Evolutionary conservation across 2,888 invertebrate species (phyloP).

Genomic region (Acanthoscelides obtectus): DNA sequence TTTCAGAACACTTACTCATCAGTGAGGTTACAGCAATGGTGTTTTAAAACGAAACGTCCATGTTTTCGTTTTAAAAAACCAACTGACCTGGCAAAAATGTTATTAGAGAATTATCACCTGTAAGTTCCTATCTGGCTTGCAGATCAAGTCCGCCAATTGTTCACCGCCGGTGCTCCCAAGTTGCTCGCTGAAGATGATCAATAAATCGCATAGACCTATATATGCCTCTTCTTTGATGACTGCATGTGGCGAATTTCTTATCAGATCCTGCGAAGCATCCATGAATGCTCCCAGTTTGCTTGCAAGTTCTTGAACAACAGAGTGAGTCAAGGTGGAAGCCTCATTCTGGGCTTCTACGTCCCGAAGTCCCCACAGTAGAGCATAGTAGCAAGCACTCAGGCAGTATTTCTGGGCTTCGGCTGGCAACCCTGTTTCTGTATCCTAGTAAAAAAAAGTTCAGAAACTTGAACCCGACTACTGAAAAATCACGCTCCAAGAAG

Average conservation of each 20-base stretch:
- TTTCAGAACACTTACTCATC: too few species aligned
- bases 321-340: constrained; percentile 53
- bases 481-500: too few species aligned
- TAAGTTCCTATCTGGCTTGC: constrained; percentile 74
- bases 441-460: constrained; percentile 30
- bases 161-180: constrained; percentile 28
- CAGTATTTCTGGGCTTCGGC: constrained; percentile 68
- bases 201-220: constrained; percentile 84
- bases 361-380: constrained; percentile 84
- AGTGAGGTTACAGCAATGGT: too few species aligned
- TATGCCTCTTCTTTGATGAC: constrained; percentile 82
- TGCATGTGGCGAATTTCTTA: constrained; percentile 62
- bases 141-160: constrained; percentile 59
- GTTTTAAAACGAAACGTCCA: too few species aligned
- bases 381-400: constrained; percentile 80
- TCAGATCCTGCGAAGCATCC: constrained; percentile 64
- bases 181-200: constrained; percentile 70
- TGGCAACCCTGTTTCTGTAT: constrained; percentile 50
- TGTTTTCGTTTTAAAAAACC: too few species aligned
- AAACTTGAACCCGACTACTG: too few species aligned
- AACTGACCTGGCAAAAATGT: too few species aligned
- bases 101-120: too few species aligned
- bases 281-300: constrained; percentile 72
- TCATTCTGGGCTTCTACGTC: constrained; percentile 72
- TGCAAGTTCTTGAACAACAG: constrained; percentile 59